Evolutionary conservation across 2,888 invertebrate species (phyloP).

Genomic region (Macrosoma leucophasiata): DNA sequence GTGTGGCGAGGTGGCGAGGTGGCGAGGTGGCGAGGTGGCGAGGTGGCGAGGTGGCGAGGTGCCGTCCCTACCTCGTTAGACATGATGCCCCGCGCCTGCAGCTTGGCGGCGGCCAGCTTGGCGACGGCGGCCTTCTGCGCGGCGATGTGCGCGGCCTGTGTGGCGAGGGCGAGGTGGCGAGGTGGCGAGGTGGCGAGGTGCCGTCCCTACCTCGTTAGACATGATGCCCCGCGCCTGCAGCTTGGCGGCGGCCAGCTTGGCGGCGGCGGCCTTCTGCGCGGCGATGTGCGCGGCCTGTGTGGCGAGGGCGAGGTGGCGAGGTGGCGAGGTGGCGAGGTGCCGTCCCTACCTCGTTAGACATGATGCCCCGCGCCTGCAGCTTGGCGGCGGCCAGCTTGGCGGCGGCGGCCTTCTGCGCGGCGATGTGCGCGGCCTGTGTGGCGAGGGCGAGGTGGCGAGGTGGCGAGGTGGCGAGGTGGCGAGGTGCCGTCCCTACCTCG

Average conservation of each 20-base stretch:
- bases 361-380: conserved; percentile 39
- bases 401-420: conserved; percentile 66
- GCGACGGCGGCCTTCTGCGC: conserved; percentile 67
- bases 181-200: neutral
- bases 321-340: neutral
- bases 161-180: too few species aligned
- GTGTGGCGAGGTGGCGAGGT: conserved; percentile 52
- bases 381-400: conserved; percentile 57
- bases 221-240: conserved; percentile 40
- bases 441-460: too few species aligned
- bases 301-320: too few species aligned
- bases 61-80: conserved; percentile 34
- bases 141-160: conserved; percentile 63
- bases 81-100: conserved; percentile 40
- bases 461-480: neutral
- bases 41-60: neutral
- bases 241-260: conserved; percentile 55
- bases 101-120: conserved; percentile 52
- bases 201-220: conserved; percentile 34
- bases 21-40: too few species aligned
- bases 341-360: conserved; percentile 35
- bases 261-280: conserved; percentile 65
- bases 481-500: conserved; percentile 30
- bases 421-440: conserved; percentile 61
- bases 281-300: conserved; percentile 64